Percentiles rank a stretch among this genome's conserved stretches.
These are phyloP conservation scores for Columba livia DNA, from an alignment of 2,113 vertebrate genomes.

Conservation along the genomic window DNA sequence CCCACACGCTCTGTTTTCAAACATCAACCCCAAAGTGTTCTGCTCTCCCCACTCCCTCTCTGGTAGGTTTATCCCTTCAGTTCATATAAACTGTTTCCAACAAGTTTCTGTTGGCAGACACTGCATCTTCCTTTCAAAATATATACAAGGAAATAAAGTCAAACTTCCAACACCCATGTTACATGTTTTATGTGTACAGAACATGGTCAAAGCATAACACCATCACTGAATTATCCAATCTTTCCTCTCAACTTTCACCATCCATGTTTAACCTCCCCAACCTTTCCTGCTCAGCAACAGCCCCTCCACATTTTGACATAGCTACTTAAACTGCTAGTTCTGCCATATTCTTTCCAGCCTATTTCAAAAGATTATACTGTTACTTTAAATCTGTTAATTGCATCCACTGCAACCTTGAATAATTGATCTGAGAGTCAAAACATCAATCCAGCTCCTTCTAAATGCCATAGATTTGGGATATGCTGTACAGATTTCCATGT, in stretches of 20 bases:
- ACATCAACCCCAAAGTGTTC: not conserved
- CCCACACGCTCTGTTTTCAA: not conserved
- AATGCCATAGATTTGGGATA: not conserved
- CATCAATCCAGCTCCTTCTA: not conserved
- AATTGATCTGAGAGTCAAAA: not conserved
- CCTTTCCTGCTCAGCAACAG: not conserved
- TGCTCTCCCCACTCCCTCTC: not conserved
- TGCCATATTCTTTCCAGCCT: not conserved
- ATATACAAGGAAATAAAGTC: accelerated
- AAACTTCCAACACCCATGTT: not conserved
- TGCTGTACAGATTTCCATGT: not conserved
- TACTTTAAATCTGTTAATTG: not conserved
- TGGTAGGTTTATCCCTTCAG: not conserved
- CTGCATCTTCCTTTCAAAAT: not conserved
- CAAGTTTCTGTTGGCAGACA: not conserved
- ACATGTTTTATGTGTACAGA: not conserved
- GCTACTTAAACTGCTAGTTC: not conserved
- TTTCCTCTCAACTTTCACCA: not conserved
- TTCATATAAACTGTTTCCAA: not conserved
- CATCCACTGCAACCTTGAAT: not conserved
- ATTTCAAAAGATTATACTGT: not conserved
- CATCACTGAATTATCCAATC: not conserved
- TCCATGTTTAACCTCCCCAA: not conserved
- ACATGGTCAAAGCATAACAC: not conserved
- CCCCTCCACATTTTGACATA: not conserved